Evolutionary conservation across 2,797 vertebrate species (phyloP), one percentile per base, ranked within the genome.

Genomic region (Chiloscyllium punctatum): DNA sequence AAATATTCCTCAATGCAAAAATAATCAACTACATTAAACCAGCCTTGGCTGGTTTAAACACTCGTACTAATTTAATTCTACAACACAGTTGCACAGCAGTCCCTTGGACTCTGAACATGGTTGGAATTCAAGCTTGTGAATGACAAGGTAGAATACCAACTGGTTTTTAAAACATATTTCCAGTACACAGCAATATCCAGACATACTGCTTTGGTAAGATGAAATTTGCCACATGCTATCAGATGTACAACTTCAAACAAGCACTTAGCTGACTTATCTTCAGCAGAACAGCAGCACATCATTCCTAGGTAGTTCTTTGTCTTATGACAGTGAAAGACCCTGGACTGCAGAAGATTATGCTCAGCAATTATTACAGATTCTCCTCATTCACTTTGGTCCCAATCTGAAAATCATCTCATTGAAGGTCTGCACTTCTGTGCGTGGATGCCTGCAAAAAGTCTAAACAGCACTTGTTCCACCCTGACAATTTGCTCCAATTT

Each of bases 401-500:
- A 57, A n/a, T 66, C 68, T 48, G 92, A 37, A 94, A 62, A 53
- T 25, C 27, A 66, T 37, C 68, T 23, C 90, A 92, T 92, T 66
- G 68, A 30, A 27, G 21, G 7, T 51, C 5, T 74, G 69, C 37
- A 71, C 21, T 30, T 23, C 18, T 25, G 18, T 92, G 33, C 7
- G 69, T 74, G 69, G 94, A 66, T 94, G 94, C 94, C 94, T 94
- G 94, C 4, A 77, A 94, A 77, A 94, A 94, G 71, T 94, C 94
- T 94, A 23, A 94, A 94, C 51, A 94, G 27, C 69, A 94, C 69
- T 6, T 25, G 62, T 72, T 51, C 42, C 71, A 72, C 27, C 71
- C 94, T 16, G 48, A 30, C 94, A 71, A 27, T 53, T 48, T 30
- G 37, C 48, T 53, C 94, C 53, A 33, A 72, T 74, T 72, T 6